Base-by-base conservation (phyloP, 2,888 invertebrate species). In the Pelosia muscerda region DNA sequence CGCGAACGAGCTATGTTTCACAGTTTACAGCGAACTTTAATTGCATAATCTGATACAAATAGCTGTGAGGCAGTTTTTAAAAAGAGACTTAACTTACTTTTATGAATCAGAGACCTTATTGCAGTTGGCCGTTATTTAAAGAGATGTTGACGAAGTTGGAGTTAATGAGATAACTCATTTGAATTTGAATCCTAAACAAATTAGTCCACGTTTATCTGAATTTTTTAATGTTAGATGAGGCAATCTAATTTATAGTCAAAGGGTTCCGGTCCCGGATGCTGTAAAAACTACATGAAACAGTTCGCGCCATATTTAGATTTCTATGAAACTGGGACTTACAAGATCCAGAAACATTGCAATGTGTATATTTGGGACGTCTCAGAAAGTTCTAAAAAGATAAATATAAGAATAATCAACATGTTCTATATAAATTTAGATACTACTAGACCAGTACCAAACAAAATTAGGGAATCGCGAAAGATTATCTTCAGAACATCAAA, bases 31-130 rank as follows among this genome's bases (percentile, higher is more conserved):
- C 79, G 76, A 84, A 84, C 83, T 85, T 85, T 89, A 88, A 89
- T 89, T 88, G 83, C 81, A 81, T 87, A 87, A 88, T 88, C 85
- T 84, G 85, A 88, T 83, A 83, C 71, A 76, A 65, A 78, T 80
- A 72, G 70, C 71, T 73, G 71, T 72, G 74, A 76, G 72, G 74
- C 82, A 77, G 84, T 82, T 66, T 31, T 77, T 74, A 79, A 79
- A 77, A 74, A 83, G 78, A 69, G 78, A 82, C 78, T 76, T 71
- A 74, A 79, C 74, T 81, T 78, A 79, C 80, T 79, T 78, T 63
- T 77, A 80, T 72, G 38, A 79, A 69, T 72, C 60, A 28, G 63
- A 72, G 71, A 71, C 69, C 57, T 61, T 34, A 71, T 71, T 74
- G 64, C 74, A 74, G 63, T 70, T 65, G 42, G 53, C 9, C 67